These are phyloP conservation scores for Stenolophus ochropezus DNA, from an alignment of 2,888 invertebrate genomes.

Conservation along the genomic window DNA sequence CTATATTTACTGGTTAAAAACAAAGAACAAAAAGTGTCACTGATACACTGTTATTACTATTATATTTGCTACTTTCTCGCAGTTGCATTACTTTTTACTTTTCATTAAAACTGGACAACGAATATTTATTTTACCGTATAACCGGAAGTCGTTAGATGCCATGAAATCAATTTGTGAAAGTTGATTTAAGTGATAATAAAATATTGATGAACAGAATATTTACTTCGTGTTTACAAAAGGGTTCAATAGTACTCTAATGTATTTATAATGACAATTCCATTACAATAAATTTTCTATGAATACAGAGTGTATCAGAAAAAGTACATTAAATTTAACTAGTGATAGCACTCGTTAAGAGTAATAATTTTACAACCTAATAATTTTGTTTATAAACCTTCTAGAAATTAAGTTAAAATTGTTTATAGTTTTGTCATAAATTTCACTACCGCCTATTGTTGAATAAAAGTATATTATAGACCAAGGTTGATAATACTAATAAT, in stretches of 20 bases:
- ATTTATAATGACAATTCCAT: too few species aligned
- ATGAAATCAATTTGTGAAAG: slow-evolving; percentile 1
- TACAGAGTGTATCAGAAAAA: too few species aligned
- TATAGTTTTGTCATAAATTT: too few species aligned
- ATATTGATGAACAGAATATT: neutral
- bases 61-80: neutral
- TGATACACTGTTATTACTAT: neutral
- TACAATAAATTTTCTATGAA: too few species aligned
- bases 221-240: neutral
- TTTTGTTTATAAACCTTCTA: too few species aligned
- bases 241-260: neutral
- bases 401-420: too few species aligned
- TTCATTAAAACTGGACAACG: neutral
- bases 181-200: slow-evolving; percentile 11
- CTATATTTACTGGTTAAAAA: neutral
- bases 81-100: neutral
- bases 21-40: neutral
- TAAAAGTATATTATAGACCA: too few species aligned
- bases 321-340: too few species aligned
- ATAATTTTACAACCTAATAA: too few species aligned
- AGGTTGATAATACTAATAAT: too few species aligned
- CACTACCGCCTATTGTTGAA: too few species aligned
- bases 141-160: slow-evolving; percentile 2
- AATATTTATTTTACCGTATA: neutral
- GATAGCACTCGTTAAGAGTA: too few species aligned